phyloP scores from a whole-genome alignment of 1,140 invertebrate genomes.

The Myzus persicae region DNA sequence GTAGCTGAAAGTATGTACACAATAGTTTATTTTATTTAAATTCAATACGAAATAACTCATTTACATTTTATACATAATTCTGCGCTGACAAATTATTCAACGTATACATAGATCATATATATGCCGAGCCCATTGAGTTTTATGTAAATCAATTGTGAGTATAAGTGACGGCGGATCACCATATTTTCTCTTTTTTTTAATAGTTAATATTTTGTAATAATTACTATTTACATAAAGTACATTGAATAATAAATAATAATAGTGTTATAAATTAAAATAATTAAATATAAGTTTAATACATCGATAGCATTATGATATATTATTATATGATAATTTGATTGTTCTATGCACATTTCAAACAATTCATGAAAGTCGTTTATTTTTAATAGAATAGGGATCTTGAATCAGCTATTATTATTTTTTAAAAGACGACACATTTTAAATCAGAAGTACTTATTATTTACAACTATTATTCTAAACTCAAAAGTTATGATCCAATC shows the following conservation, averaged over 20 bases:
- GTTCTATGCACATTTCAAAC: background rate
- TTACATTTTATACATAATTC: background rate
- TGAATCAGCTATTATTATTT: too few species aligned
- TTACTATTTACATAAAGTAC: background rate
- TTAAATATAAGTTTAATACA: background rate
- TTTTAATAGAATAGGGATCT: too few species aligned
- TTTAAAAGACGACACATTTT: too few species aligned
- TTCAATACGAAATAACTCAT: background rate
- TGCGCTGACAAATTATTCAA: background rate
- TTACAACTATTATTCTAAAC: too few species aligned
- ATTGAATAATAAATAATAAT: background rate
- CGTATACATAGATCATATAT: background rate
- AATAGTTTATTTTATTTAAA: background rate
- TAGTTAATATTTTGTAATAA: background rate
- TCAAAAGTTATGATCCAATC: background rate
- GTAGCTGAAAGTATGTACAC: background rate
- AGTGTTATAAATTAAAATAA: background rate
- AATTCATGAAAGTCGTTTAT: background rate
- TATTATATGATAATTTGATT: background rate
- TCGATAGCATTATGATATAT: background rate
- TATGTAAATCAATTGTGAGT: background rate
- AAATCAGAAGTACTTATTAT: too few species aligned
- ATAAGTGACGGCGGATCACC: background rate
- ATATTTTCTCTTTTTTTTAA: background rate
- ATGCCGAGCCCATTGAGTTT: background rate